Conservation (phyloP, 2,113 vertebrate species). For the Ptyas mucosa region DNA sequence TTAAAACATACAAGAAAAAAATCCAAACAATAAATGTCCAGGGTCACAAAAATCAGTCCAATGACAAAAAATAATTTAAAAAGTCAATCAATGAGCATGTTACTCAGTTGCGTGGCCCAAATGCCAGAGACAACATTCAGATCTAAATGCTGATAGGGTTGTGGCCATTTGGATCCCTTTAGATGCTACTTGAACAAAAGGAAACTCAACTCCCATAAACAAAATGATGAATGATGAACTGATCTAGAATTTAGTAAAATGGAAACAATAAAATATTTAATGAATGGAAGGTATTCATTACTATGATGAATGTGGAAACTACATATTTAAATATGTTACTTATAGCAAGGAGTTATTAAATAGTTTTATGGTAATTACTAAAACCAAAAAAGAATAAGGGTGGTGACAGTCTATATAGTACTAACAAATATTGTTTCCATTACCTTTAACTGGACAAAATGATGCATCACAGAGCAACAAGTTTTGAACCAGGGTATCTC, state of each 20-base stretch:
- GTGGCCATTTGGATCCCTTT: not conserved
- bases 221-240: not conserved
- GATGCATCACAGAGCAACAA: too few species aligned
- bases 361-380: too few species aligned
- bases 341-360: not conserved
- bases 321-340: not conserved
- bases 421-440: too few species aligned
- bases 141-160: not conserved
- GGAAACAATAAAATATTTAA: not conserved
- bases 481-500: too few species aligned
- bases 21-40: not conserved
- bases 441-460: too few species aligned
- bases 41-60: not conserved
- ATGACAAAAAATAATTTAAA: not conserved
- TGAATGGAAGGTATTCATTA: not conserved
- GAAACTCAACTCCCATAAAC: not conserved
- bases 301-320: not conserved
- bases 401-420: not conserved
- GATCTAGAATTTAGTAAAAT: not conserved
- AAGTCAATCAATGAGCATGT: not conserved
- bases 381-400: not conserved
- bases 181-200: not conserved
- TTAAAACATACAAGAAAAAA: not conserved
- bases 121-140: not conserved
- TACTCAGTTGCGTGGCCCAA: not conserved